phyloP scores from a whole-genome alignment of 2,888 invertebrate species.

The Hylaea fasciaria region DNA sequence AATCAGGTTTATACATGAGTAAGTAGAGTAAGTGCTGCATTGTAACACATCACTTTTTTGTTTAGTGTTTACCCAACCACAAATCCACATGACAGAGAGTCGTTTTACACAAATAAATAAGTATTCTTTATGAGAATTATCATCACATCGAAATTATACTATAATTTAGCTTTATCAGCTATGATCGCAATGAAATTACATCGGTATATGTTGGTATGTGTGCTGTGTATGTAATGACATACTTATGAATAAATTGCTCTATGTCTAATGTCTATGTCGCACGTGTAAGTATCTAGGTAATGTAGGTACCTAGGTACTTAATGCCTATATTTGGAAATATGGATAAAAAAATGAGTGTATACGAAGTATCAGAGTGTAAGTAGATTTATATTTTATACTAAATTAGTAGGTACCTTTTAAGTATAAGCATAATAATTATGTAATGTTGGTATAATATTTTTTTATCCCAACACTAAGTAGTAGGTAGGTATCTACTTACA shows the following conservation, averaged over 20 bases:
- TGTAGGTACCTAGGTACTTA: too few species aligned
- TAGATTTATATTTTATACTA: too few species aligned
- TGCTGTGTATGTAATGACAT: slow-evolving; percentile 25
- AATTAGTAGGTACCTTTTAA: too few species aligned
- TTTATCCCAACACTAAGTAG: too few species aligned
- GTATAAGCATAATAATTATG: too few species aligned
- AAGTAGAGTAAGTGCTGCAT: too few species aligned
- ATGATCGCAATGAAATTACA: slow-evolving; percentile 35
- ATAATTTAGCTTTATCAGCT: slow-evolving; percentile 32
- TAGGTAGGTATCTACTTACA: too few species aligned
- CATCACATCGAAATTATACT: slow-evolving; percentile 39
- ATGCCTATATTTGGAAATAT: too few species aligned
- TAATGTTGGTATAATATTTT: too few species aligned
- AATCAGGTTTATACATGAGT: too few species aligned
- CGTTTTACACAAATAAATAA: slow-evolving; percentile 14
- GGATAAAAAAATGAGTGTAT: too few species aligned
- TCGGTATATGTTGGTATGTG: slow-evolving; percentile 9
- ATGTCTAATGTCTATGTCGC: slow-evolving; percentile 3
- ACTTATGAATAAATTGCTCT: slow-evolving; percentile 35
- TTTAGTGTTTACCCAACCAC: not conserved
- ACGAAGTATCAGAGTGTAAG: too few species aligned
- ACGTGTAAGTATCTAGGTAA: not conserved
- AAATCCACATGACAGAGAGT: not conserved
- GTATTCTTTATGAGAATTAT: slow-evolving; percentile 26
- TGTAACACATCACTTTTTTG: not conserved